phyloP scores from a whole-genome alignment of 1,140 invertebrate genomes.

The Trachelipus rathkii region DNA sequence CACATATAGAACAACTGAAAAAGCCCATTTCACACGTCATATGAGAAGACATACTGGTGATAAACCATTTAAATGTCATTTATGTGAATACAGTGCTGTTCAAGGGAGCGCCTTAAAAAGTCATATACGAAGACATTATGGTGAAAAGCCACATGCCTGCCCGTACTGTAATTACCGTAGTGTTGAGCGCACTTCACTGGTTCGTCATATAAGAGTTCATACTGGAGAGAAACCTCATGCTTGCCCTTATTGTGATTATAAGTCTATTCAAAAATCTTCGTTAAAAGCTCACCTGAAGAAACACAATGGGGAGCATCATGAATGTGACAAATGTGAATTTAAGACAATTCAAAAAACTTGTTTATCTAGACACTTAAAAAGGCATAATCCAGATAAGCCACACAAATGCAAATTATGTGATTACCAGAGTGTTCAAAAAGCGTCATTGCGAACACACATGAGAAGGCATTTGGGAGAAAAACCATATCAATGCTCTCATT shows the following conservation, averaged over 20 bases:
- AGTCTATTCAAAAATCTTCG: neutral
- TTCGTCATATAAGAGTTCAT: constrained; percentile 44
- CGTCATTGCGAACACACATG: constrained; percentile 7
- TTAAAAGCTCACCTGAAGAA: neutral
- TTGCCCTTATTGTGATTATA: constrained; percentile 23
- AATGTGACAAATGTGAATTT: constrained; percentile 1
- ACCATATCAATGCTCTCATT: constrained; percentile 23
- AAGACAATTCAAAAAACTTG: neutral
- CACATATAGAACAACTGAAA: neutral
- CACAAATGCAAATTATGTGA: neutral
- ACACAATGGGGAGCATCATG: neutral
- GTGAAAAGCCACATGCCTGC: constrained; percentile 24
- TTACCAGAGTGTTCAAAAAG: neutral
- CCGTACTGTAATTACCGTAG: constrained; percentile 21
- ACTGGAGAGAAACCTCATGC: constrained; percentile 27
- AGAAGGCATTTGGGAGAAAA: constrained; percentile 23
- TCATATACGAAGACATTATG: constrained; percentile 21
- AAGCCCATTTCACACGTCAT: neutral
- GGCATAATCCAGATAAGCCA: neutral
- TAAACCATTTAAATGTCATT: constrained; percentile 23
- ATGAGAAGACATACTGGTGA: constrained; percentile 28
- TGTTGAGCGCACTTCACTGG: neutral
- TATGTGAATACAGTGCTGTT: constrained; percentile 12
- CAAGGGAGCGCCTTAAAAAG: constrained; percentile 19
- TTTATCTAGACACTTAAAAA: neutral